Conservation (phyloP, 2,113 vertebrate species). For the Jaculus jaculus region DNA sequence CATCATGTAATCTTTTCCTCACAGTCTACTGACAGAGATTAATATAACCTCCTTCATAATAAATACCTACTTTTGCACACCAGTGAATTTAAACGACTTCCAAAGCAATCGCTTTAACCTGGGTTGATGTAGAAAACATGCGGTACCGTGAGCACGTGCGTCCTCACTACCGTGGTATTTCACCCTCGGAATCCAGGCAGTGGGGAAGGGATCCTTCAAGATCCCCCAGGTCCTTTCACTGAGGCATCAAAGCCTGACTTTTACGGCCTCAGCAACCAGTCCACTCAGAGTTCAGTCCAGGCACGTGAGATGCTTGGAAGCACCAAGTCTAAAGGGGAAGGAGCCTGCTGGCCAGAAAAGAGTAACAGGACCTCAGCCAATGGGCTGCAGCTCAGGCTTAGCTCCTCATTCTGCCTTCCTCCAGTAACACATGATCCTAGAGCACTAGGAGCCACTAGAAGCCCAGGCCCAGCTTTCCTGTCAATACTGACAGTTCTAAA, state of each 20-base stretch:
- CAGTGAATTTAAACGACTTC: background rate
- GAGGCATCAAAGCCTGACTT: too few species aligned
- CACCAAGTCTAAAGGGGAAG: background rate
- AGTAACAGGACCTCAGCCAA: background rate
- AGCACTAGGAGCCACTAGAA: background rate
- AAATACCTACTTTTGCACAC: background rate
- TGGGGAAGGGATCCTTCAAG: background rate
- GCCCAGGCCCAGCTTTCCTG: background rate
- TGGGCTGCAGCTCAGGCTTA: background rate
- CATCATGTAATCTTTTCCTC: constrained; percentile 95
- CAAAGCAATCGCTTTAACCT: background rate
- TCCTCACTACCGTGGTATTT: background rate
- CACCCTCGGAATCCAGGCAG: background rate
- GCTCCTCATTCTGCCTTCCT: background rate
- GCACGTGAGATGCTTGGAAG: background rate
- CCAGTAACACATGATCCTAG: too few species aligned
- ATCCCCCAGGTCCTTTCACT: background rate
- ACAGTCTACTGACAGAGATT: constrained; percentile 98
- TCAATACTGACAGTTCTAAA: background rate
- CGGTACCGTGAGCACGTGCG: background rate
- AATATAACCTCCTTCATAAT: constrained; percentile 90
- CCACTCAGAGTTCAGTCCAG: too few species aligned
- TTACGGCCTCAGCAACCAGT: background rate
- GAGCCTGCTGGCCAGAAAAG: background rate
- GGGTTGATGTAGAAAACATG: background rate